Conservation (phyloP, 2,113 vertebrate species). For the Myotis davidii region DNA sequence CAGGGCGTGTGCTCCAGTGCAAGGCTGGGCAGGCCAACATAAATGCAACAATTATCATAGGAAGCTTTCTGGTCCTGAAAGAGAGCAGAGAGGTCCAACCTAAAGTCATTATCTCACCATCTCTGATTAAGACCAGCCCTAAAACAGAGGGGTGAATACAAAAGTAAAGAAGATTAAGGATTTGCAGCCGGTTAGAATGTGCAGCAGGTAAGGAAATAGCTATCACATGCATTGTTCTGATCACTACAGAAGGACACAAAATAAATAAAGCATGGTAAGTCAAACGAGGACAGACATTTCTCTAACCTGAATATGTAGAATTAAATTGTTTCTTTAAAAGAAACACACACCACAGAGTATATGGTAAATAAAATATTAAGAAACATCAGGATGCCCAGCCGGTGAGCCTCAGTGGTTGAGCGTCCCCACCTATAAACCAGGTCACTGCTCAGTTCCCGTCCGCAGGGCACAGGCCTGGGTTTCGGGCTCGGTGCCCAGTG, state of each 20-base stretch:
- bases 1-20: not conserved
- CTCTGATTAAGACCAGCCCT: not conserved
- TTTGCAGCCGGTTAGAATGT: not conserved
- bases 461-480: not conserved
- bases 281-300: not conserved
- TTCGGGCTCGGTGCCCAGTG: not conserved
- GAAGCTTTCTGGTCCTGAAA: not conserved
- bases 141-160: not conserved
- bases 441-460: not conserved
- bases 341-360: not conserved
- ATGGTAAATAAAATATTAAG: not conserved
- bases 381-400: not conserved
- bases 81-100: not conserved
- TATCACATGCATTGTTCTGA: not conserved
- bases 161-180: not conserved
- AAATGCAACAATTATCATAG: not conserved
- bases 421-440: not conserved
- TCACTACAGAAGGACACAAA: not conserved
- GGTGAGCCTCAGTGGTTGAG: not conserved
- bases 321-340: conserved; percentile 9
- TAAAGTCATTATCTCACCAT: not conserved
- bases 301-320: not conserved
- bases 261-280: not conserved
- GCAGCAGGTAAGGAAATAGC: not conserved
- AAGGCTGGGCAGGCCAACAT: not conserved